These are phyloP conservation scores for Drosophila willistoni DNA, from an alignment of 1,140 invertebrate species.

Conservation along the genomic window DNA sequence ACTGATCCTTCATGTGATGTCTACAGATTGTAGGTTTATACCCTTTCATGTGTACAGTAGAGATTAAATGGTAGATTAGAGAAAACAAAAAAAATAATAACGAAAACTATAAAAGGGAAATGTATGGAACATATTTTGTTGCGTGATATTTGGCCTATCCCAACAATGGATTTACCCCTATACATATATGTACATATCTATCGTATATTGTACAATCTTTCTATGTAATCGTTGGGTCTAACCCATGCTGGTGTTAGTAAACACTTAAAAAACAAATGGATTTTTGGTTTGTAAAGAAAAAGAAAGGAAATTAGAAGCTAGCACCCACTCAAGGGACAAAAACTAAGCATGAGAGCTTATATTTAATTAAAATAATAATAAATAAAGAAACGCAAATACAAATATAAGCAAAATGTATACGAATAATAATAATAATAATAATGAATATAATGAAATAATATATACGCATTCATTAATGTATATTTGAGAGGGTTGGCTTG, in stretches of 20 bases:
- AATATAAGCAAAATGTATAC: neutral
- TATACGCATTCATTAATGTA: conserved; percentile 11
- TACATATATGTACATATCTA: neutral
- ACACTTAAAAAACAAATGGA: too few species aligned
- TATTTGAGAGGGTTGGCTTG: conserved; percentile 13
- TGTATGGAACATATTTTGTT: neutral
- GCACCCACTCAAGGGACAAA: too few species aligned
- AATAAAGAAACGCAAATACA: neutral
- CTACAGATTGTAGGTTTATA: too few species aligned
- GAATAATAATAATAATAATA: too few species aligned
- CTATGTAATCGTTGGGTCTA: neutral
- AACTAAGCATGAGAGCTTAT: too few species aligned
- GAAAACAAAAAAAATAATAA: neutral
- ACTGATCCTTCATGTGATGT: too few species aligned
- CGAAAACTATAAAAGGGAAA: neutral
- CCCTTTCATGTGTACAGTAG: neutral
- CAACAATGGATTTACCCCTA: conserved; percentile 7
- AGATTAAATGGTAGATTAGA: neutral
- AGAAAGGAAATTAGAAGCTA: too few species aligned
- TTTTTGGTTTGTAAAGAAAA: too few species aligned
- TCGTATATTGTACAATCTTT: neutral
- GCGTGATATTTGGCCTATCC: conserved; percentile 5
- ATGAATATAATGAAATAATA: conserved; percentile 5
- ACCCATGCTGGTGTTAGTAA: conserved; percentile 1
- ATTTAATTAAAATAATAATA: conserved; percentile 17